Conservation (phyloP, 2,888 invertebrate genomes). For the Pyrrhosoma nymphula region DNA sequence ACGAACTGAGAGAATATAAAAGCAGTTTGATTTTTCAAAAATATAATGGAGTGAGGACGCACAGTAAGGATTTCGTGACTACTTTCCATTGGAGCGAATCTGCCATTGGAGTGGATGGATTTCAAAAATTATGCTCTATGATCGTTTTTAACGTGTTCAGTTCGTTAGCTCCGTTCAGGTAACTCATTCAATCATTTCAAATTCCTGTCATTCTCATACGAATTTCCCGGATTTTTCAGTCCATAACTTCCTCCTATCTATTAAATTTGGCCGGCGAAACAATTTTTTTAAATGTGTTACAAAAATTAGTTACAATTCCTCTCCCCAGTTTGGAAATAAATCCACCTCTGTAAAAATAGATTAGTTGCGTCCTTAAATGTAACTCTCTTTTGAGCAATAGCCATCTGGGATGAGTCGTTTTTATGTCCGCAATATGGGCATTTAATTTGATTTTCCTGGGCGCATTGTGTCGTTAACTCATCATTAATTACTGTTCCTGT, state of each 20-base stretch:
- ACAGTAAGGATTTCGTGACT: not conserved
- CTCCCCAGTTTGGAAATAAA: not conserved
- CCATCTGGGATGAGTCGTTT: not conserved
- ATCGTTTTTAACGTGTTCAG: not conserved
- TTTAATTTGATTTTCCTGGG: not conserved
- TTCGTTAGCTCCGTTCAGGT: no score
- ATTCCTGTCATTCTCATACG: not conserved
- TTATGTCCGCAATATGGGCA: not conserved
- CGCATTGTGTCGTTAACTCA: not conserved
- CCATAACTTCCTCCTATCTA: not conserved
- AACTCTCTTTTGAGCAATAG: not conserved
- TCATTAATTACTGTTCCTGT: not conserved
- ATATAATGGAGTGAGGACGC: not conserved
- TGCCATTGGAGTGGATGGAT: not conserved
- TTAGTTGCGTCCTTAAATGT: not conserved
- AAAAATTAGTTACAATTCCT: not conserved
- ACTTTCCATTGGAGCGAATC: not conserved
- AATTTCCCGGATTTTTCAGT: not conserved
- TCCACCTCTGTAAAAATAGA: not conserved
- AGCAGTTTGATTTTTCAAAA: not conserved
- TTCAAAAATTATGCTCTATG: not conserved
- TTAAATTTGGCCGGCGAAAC: not conserved
- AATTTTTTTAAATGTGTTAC: not conserved
- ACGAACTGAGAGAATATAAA: not conserved
- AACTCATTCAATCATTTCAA: not conserved